Conservation (phyloP, 2,113 vertebrate species). For the Cercopithecus mona region DNA sequence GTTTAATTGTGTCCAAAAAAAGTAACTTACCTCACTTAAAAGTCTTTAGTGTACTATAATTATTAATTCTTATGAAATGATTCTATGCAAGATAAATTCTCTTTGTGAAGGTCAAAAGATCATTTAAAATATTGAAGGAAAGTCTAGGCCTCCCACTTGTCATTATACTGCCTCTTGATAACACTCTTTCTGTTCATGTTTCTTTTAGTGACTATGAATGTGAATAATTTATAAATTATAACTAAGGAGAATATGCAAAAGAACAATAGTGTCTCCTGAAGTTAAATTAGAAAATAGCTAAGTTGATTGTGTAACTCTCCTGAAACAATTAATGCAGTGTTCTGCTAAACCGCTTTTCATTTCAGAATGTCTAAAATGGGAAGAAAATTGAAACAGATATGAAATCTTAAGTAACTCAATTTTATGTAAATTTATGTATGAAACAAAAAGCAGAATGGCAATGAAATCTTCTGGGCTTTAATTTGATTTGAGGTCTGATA, state of each 20-base stretch:
- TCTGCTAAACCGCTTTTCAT: conserved; percentile 61
- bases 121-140: conserved; percentile 41
- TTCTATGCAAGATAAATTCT: not conserved
- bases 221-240: conserved; percentile 75
- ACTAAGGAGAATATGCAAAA: conserved; percentile 37
- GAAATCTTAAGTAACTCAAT: conserved; percentile 74
- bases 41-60: not conserved
- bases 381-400: conserved; percentile 77
- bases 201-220: conserved; percentile 49
- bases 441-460: conserved; percentile 64
- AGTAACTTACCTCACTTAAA: not conserved
- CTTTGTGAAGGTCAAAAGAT: conserved; percentile 28
- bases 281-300: conserved; percentile 63
- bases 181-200: conserved; percentile 7
- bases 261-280: conserved; percentile 57
- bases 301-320: conserved; percentile 28
- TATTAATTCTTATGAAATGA: not conserved
- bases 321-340: conserved; percentile 65
- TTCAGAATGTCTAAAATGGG: conserved; percentile 62
- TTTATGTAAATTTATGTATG: conserved; percentile 82
- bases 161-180: conserved; percentile 10
- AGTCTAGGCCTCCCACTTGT: not conserved
- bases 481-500: conserved; percentile 70
- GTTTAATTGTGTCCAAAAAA: not conserved
- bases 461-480: conserved; percentile 66